Evolutionary conservation across 2,888 invertebrate genomes (phyloP).

Genomic region (Phalera bucephala): DNA sequence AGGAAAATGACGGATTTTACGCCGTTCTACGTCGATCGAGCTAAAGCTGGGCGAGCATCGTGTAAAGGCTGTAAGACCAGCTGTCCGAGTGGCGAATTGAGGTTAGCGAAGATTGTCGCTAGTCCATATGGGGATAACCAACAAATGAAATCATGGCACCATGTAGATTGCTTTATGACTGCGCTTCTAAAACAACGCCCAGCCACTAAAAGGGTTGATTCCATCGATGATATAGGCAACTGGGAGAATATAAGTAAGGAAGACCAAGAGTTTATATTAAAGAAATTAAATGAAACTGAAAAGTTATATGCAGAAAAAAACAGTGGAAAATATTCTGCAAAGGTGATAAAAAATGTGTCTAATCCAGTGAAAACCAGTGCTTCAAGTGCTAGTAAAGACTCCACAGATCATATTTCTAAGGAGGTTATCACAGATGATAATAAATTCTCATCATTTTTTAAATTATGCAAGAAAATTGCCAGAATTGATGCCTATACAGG

Average conservation of each 20-base stretch:
- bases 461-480: slow-evolving; percentile 90
- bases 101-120: slow-evolving; percentile 89
- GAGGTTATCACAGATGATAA: slow-evolving; percentile 81
- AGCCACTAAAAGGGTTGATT: slow-evolving; percentile 91
- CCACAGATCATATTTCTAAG: slow-evolving; percentile 16
- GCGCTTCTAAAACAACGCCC: slow-evolving; percentile 90
- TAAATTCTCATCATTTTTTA: slow-evolving; percentile 89
- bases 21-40: slow-evolving; percentile 89
- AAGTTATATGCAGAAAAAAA: slow-evolving; percentile 78
- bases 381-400: slow-evolving; percentile 15
- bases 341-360: slow-evolving; percentile 61
- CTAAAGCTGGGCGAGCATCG: slow-evolving; percentile 90
- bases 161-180: slow-evolving; percentile 91
- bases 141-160: slow-evolving; percentile 93
- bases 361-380: slow-evolving; percentile 13
- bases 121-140: slow-evolving; percentile 90
- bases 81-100: slow-evolving; percentile 87
- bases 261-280: slow-evolving; percentile 85
- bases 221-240: slow-evolving; percentile 90
- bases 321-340: slow-evolving; percentile 71
- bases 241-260: slow-evolving; percentile 86
- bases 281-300: slow-evolving; percentile 85
- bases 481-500: slow-evolving; percentile 90
- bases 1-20: slow-evolving; percentile 26
- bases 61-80: slow-evolving; percentile 95